phyloP scores from a whole-genome alignment of 2,888 invertebrate genomes.

The Nineta flava region DNA sequence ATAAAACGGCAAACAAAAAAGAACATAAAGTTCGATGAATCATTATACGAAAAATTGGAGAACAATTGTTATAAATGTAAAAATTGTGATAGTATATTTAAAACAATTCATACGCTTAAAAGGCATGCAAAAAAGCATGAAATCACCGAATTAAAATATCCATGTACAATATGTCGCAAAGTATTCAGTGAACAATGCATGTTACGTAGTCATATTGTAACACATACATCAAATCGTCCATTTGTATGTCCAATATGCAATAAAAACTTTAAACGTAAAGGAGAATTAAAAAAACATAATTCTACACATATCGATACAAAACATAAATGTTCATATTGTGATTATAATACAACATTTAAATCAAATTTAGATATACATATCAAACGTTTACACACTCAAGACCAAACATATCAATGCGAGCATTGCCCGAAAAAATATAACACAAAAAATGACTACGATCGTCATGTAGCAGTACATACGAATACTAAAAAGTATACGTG shows the following conservation, averaged over 20 bases:
- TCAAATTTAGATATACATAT: constrained; percentile 9
- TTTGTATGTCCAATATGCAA: constrained; percentile 31
- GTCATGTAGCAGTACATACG: neutral
- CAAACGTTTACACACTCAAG: constrained; percentile 1
- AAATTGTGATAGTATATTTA: constrained; percentile 1
- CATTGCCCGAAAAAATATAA: constrained; percentile 7
- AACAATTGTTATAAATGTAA: neutral
- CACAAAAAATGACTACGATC: constrained; percentile 3
- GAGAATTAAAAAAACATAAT: constrained; percentile 9
- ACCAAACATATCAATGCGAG: neutral
- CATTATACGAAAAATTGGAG: neutral
- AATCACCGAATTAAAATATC: neutral
- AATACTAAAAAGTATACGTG: constrained; percentile 21
- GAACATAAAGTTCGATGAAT: neutral
- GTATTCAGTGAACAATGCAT: constrained; percentile 1
- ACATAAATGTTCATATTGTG: constrained; percentile 8
- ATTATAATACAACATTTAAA: constrained; percentile 9
- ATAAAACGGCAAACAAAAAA: neutral
- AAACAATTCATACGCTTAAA: neutral
- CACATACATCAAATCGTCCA: constrained; percentile 14
- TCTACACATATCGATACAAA: constrained; percentile 7
- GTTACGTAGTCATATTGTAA: constrained; percentile 2
- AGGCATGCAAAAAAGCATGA: constrained; percentile 4
- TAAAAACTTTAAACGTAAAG: constrained; percentile 20
- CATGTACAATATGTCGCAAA: neutral